phyloP scores from a whole-genome alignment of 2,888 invertebrate species.

The Charanyca ferruginea region DNA sequence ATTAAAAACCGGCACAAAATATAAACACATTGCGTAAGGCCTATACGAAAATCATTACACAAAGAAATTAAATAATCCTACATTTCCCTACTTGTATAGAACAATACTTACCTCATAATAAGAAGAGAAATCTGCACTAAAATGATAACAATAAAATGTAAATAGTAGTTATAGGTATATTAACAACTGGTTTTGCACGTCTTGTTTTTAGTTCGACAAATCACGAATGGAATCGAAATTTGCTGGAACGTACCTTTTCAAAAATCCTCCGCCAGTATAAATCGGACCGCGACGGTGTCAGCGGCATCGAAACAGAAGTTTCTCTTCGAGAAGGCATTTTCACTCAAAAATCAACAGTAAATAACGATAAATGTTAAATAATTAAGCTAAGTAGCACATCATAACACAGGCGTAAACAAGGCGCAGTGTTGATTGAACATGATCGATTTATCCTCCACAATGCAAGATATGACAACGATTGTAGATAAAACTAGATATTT shows the following conservation, averaged over 20 bases:
- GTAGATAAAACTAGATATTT: slow-evolving; percentile 61
- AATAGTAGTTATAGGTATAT: slow-evolving; percentile 26
- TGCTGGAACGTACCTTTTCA: slow-evolving; percentile 81
- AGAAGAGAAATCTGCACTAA: not conserved
- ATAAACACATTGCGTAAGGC: slow-evolving; percentile 6
- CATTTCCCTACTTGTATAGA: not conserved
- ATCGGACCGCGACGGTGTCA: slow-evolving; percentile 86
- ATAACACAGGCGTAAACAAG: slow-evolving; percentile 62
- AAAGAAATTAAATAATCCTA: slow-evolving; percentile 6
- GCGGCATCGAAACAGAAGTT: slow-evolving; percentile 83
- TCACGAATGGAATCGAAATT: not conserved
- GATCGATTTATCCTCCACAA: slow-evolving; percentile 73
- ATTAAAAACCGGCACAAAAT: not conserved
- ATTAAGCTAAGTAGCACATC: slow-evolving; percentile 69
- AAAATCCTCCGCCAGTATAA: slow-evolving; percentile 89
- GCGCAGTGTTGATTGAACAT: slow-evolving; percentile 70
- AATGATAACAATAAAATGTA: slow-evolving; percentile 2
- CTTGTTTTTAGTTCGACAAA: not conserved
- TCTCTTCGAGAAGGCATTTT: slow-evolving; percentile 85
- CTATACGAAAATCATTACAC: not conserved
- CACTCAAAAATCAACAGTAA: slow-evolving; percentile 64
- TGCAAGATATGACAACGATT: slow-evolving; percentile 77
- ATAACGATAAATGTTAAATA: slow-evolving; percentile 65
- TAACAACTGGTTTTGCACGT: slow-evolving; percentile 50
- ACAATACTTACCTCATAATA: not conserved